phyloP scores from a whole-genome alignment of 2,113 vertebrate species.

The Pseudolaguvia tuberculata region DNA sequence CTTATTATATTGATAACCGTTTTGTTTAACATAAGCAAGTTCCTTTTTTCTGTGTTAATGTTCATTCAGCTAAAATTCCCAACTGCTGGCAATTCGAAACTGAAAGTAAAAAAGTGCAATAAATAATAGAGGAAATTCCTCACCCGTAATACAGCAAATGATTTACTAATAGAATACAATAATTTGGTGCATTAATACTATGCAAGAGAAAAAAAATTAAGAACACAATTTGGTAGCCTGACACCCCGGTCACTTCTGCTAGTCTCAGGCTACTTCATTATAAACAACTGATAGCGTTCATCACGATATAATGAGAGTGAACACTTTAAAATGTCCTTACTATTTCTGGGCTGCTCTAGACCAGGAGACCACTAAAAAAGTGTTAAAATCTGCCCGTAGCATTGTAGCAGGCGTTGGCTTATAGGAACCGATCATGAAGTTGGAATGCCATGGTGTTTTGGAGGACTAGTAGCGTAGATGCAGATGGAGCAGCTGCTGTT shows the following conservation, averaged over 20 bases:
- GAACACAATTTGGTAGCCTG: neutral
- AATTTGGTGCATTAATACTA: neutral
- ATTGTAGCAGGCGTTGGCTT: neutral
- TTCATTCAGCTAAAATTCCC: too few relatives aligned
- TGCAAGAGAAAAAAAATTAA: neutral
- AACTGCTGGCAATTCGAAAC: too few relatives aligned
- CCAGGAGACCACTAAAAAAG: neutral
- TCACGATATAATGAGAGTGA: neutral
- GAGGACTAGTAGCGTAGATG: neutral
- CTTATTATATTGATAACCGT: too few relatives aligned
- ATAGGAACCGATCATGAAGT: neutral
- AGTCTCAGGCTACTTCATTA: neutral
- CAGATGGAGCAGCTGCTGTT: neutral
- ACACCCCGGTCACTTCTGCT: neutral
- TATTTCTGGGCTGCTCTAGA: neutral
- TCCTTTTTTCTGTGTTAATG: too few relatives aligned
- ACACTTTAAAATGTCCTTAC: neutral
- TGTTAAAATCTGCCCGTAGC: neutral
- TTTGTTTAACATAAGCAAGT: too few relatives aligned
- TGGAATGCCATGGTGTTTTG: neutral
- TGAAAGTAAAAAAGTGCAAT: too few relatives aligned
- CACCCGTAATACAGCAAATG: neutral
- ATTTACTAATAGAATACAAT: neutral
- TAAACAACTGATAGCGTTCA: neutral
- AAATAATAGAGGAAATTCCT: too few relatives aligned